Percentiles rank a stretch among this genome's conserved stretches.
These are phyloP conservation scores for Thamnophis sirtalis DNA, from an alignment of 2,113 vertebrate species.

Conservation along the genomic window DNA sequence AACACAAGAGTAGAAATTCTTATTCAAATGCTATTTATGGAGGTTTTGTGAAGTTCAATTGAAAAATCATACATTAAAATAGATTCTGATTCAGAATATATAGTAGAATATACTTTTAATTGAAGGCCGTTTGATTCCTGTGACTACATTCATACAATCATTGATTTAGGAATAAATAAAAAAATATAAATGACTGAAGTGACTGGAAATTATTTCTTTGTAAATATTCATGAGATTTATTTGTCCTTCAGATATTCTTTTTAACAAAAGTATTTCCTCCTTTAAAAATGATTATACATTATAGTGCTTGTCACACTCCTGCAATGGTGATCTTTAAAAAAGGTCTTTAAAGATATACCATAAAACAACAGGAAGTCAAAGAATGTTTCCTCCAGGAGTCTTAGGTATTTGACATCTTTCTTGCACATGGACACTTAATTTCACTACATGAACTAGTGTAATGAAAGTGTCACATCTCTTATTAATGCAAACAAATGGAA, in stretches of 20 bases:
- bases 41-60: background rate
- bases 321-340: slow-evolving; percentile 12
- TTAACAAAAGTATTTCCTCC: background rate
- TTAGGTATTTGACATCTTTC: slow-evolving; percentile 57
- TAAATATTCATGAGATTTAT: background rate
- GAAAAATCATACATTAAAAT: background rate
- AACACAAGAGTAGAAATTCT: background rate
- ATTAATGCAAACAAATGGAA: slow-evolving; percentile 68
- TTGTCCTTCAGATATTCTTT: background rate
- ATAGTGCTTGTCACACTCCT: slow-evolving; percentile 30
- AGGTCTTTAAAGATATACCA: slow-evolving; percentile 42
- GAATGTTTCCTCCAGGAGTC: slow-evolving; percentile 59
- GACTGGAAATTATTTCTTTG: background rate
- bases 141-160: background rate
- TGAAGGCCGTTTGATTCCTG: background rate
- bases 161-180: background rate
- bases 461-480: slow-evolving; percentile 65
- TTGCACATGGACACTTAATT: slow-evolving; percentile 63
- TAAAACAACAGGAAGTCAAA: slow-evolving; percentile 55
- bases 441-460: slow-evolving; percentile 54
- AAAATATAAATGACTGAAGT: background rate
- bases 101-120: background rate
- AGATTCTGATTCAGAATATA: background rate
- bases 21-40: background rate
- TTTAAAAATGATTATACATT: slow-evolving; percentile 32